Percentiles rank a stretch among this genome's conserved stretches.
These are phyloP conservation scores for Drosophila greeni DNA, from an alignment of 2,888 invertebrate species.

Conservation along the genomic window DNA sequence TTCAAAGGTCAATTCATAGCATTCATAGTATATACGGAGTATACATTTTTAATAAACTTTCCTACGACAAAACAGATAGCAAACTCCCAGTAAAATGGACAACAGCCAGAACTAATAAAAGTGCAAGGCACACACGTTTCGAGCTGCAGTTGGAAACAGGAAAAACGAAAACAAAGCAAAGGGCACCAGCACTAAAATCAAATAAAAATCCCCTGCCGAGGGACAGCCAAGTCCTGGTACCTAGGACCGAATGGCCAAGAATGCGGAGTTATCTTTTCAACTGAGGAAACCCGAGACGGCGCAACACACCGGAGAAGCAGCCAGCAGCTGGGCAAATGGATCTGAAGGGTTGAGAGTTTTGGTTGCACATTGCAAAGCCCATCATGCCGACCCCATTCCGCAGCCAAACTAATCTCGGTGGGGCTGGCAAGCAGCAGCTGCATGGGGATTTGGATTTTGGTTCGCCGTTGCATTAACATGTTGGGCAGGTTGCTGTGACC, in stretches of 20 bases:
- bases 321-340: conserved; percentile 38
- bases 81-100: conserved; percentile 28
- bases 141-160: conserved; percentile 1
- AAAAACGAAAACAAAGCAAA: conserved; percentile 25
- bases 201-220: conserved; percentile 47
- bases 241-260: conserved; percentile 41
- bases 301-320: conserved; percentile 15
- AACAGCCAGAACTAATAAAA: conserved; percentile 50
- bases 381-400: conserved; percentile 21
- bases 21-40: background rate
- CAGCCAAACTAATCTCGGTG: conserved; percentile 13
- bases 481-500: conserved; percentile 58
- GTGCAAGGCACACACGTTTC: conserved; percentile 14
- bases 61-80: conserved; percentile 19
- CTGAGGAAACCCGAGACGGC: conserved; percentile 5
- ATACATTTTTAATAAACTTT: conserved; percentile 1
- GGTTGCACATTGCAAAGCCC: conserved; percentile 37
- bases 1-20: conserved; percentile 1
- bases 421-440: conserved; percentile 37
- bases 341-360: conserved; percentile 35
- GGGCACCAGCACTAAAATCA: conserved; percentile 53
- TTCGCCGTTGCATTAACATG: conserved; percentile 62
- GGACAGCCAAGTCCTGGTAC: conserved; percentile 3
- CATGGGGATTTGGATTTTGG: conserved; percentile 37
- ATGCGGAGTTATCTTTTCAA: conserved; percentile 61